phyloP scores from a whole-genome alignment of 2,113 vertebrate genomes.

The Hoplias malabaricus region DNA sequence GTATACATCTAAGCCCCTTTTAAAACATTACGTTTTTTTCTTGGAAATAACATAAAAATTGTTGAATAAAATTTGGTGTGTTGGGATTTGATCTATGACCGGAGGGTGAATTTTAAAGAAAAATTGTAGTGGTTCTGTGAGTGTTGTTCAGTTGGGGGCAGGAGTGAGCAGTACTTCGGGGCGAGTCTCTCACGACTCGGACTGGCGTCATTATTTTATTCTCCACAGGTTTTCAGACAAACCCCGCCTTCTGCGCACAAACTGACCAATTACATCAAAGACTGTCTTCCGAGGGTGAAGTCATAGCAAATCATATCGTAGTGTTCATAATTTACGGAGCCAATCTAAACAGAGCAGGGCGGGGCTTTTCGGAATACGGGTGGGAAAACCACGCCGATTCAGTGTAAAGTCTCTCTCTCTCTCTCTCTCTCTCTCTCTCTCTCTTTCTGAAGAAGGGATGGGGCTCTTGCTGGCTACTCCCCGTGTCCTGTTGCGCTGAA shows the following conservation, averaged over 20 bases:
- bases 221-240: not conserved
- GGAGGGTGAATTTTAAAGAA: no score
- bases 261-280: not conserved
- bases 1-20: no score
- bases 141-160: constrained; percentile 37
- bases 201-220: not conserved
- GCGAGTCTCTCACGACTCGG: not conserved
- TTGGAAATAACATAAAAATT: no score
- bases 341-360: not conserved
- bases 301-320: not conserved
- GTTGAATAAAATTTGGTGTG: no score
- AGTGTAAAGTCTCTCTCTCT: not conserved
- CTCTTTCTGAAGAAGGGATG: constrained; percentile 1
- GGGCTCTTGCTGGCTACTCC: constrained; percentile 33
- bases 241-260: not conserved
- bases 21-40: no score
- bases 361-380: not conserved
- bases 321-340: not conserved
- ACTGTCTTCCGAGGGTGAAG: not conserved
- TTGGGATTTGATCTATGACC: no score
- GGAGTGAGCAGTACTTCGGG: not conserved
- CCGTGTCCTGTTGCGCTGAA: not conserved
- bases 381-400: not conserved
- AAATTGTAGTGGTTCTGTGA: not conserved
- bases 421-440: constrained; percentile 1